Evolutionary conservation across 2,888 invertebrate genomes (phyloP).

Genomic region (Brachyptera risi): DNA sequence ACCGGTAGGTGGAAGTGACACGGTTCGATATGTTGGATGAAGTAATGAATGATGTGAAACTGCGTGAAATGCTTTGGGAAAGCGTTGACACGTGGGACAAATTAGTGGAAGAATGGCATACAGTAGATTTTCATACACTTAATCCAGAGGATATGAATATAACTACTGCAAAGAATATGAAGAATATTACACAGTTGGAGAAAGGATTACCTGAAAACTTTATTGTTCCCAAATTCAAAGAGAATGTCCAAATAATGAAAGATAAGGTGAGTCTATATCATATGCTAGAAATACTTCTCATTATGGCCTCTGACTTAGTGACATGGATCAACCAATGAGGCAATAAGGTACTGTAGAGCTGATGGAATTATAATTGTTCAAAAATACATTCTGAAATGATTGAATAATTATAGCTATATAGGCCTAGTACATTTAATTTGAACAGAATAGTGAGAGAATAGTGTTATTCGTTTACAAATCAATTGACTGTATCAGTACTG

Average conservation of each 20-base stretch:
- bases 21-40: constrained; percentile 77
- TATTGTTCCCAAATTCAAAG: constrained; percentile 71
- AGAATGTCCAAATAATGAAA: constrained; percentile 72
- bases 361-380: neutral
- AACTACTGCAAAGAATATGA: constrained; percentile 62
- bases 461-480: too few species aligned
- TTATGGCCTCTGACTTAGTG: too few species aligned
- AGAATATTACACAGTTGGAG: constrained; percentile 71
- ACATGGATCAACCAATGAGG: too few species aligned
- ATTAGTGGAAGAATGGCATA: constrained; percentile 61
- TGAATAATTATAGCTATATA: too few species aligned
- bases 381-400: too few species aligned
- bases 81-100: constrained; percentile 71
- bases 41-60: constrained; percentile 71
- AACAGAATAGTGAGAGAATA: neutral
- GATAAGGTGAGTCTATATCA: constrained; percentile 56
- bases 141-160: constrained; percentile 69
- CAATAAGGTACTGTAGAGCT: too few species aligned
- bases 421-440: constrained; percentile 2
- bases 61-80: constrained; percentile 77
- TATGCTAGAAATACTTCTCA: too few species aligned
- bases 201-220: constrained; percentile 79
- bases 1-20: constrained; percentile 79
- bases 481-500: too few species aligned
- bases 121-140: constrained; percentile 57